Percentiles rank a stretch among this genome's conserved stretches.
These are phyloP conservation scores for Centropristis striata DNA, from an alignment of 2,113 vertebrate genomes.

Conservation along the genomic window DNA sequence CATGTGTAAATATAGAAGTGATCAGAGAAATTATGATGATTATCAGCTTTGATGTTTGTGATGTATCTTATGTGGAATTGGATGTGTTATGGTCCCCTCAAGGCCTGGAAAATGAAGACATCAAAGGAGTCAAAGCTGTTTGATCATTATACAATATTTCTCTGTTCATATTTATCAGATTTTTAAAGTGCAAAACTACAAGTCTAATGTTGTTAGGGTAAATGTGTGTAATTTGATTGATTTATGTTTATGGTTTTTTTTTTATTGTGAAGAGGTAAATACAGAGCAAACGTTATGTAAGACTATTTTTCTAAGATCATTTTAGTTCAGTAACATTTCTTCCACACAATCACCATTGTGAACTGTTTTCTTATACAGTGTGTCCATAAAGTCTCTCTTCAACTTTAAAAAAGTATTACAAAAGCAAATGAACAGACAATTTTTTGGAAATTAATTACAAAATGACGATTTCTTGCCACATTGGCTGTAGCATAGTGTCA, in stretches of 20 bases:
- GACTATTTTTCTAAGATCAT: background rate
- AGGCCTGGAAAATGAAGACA: slow-evolving; percentile 33
- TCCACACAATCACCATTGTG: background rate
- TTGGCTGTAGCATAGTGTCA: too few relatives aligned
- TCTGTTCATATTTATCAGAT: background rate
- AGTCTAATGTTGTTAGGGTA: slow-evolving; percentile 1
- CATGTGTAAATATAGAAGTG: slow-evolving; percentile 22
- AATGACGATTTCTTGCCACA: too few relatives aligned
- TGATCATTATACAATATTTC: background rate
- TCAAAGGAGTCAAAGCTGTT: slow-evolving; percentile 18
- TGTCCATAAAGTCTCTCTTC: too few relatives aligned
- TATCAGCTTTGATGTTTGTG: slow-evolving; percentile 18
- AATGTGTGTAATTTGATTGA: background rate
- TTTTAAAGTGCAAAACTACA: background rate
- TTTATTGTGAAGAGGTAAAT: background rate
- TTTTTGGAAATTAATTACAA: too few relatives aligned
- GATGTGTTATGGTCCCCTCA: background rate
- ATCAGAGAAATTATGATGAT: background rate
- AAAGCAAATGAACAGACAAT: too few relatives aligned
- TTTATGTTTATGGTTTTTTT: background rate
- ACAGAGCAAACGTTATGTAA: background rate
- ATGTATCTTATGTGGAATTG: slow-evolving; percentile 1
- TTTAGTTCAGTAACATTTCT: background rate
- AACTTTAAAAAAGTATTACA: too few relatives aligned
- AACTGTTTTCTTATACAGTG: background rate